Percentiles rank a stretch among this genome's conserved stretches.
Conservation (phyloP, 2,888 invertebrate genomes). For the Chrysolina oricalcia region DNA sequence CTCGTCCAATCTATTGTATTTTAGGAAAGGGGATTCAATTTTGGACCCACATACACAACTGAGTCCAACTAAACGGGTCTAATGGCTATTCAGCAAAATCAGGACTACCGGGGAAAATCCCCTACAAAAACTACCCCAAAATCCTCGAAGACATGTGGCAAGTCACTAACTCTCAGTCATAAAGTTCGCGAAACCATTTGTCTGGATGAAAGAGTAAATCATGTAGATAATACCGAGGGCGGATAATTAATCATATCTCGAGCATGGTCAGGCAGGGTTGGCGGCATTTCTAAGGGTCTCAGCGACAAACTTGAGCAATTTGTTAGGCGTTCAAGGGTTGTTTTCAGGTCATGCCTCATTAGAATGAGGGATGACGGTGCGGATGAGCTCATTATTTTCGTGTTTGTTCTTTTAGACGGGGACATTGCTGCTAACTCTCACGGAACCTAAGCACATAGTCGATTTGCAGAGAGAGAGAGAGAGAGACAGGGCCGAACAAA, state of each 20-base stretch:
- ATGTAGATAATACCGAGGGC: constrained; percentile 28
- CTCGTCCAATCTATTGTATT: no score
- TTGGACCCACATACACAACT: no score
- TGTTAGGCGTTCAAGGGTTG: constrained; percentile 53
- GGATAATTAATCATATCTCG: constrained; percentile 50
- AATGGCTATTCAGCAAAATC: no score
- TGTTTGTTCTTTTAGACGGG: constrained; percentile 23
- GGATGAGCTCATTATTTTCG: constrained; percentile 38
- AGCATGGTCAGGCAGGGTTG: constrained; percentile 46
- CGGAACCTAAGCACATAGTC: no score
- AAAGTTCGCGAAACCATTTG: constrained; percentile 7
- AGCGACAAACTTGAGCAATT: constrained; percentile 52
- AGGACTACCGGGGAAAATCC: no score
- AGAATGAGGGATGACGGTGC: constrained; percentile 51
- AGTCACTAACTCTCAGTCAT: not conserved
- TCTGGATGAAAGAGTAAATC: constrained; percentile 28
- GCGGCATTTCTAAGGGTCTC: constrained; percentile 47
- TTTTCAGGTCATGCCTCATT: constrained; percentile 50
- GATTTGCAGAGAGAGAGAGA: no score
- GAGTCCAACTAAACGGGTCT: no score
- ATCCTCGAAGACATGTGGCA: constrained; percentile 11
- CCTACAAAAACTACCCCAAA: not conserved
- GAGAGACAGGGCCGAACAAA: no score
- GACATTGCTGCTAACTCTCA: not conserved
- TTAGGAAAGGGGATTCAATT: no score